Evolutionary conservation across 35 echinoderm and acorn worm species (phyloP), one percentile per base, ranked within the genome.

Genomic region (Ptychodera flava): DNA sequence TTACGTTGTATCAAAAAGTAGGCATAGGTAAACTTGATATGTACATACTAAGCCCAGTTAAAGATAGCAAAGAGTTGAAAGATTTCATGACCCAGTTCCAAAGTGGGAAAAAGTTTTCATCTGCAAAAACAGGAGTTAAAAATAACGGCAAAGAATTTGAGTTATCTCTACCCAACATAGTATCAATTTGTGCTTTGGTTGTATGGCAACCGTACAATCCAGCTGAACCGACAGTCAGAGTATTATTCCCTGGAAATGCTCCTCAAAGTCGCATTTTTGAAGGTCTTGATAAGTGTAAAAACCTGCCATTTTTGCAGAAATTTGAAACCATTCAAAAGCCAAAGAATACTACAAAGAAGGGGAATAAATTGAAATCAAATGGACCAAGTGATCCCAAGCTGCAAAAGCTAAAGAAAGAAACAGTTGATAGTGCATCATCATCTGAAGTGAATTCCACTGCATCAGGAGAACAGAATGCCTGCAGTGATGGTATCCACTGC

Each of bases 181-280:
- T 94, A 15, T 99, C 96, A 78, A 89, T 99, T 32, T 99, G 96
- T 92, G 90, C 96, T 80, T 82, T 99, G 80, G 90, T 99, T 85
- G 96, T 99, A 35, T 99, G 96, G 96, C 96, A 99, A 76, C 93
- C 96, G 80, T 94, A 90, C 35, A 91, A 94, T 38, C 92, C 85
- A 31, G 84, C 91, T 31, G 96, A 99, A 80, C 85, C 94, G 76
- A 99, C 94, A 80, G 91, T 99, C 45, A 85, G 93, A 90, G 93
- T 99, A 15, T 86, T 99, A 15, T 99, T 99, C 52, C 96, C 96
- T 31, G 96, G 96, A 31, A 99, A 99, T 91, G 96, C 96, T 45
- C 92, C 96, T 32, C 96, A 99, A 77, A 94, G 85, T 79, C 94
- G 92, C 78, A 94, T 99, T 34, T 77, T 99, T 31, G 96, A 99